A percentile compares a stretch with the other conserved stretches of the same genome.
These are phyloP conservation scores for Lycaena phlaeas DNA, from an alignment of 2,888 invertebrate species.

Conservation along the genomic window DNA sequence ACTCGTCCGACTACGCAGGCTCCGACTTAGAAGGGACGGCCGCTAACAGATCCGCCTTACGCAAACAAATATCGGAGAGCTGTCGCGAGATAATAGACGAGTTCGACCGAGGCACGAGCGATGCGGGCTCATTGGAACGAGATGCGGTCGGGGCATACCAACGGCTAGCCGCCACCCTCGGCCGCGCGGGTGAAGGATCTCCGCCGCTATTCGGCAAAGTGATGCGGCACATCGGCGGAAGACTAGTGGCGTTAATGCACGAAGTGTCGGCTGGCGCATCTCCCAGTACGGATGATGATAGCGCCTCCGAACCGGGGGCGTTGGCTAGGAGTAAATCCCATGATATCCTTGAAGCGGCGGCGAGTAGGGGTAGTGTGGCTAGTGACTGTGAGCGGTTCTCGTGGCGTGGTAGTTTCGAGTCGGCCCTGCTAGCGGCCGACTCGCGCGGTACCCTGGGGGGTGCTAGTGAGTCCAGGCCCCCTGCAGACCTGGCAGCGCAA, in stretches of 20 bases:
- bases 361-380: slow-evolving; percentile 77
- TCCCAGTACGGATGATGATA: slow-evolving; percentile 82
- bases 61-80: slow-evolving; percentile 90
- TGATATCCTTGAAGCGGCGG: slow-evolving; percentile 79
- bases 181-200: slow-evolving; percentile 80
- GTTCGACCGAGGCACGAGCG: slow-evolving; percentile 82
- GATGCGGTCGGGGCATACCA: slow-evolving; percentile 92
- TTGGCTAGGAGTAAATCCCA: slow-evolving; percentile 87
- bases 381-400: slow-evolving; percentile 92
- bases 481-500: slow-evolving; percentile 85
- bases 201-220: slow-evolving; percentile 92
- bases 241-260: slow-evolving; percentile 91
- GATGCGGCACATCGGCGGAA: slow-evolving; percentile 92
- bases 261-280: slow-evolving; percentile 88
- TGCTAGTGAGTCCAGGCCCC: slow-evolving; percentile 83
- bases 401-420: slow-evolving; percentile 94
- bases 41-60: slow-evolving; percentile 78
- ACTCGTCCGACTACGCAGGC: slow-evolving; percentile 92
- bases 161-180: slow-evolving; percentile 87
- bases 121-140: slow-evolving; percentile 74
- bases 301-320: slow-evolving; percentile 78
- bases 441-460: slow-evolving; percentile 84
- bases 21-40: slow-evolving; percentile 85
- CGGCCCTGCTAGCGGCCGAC: slow-evolving; percentile 90
- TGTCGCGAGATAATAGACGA: slow-evolving; percentile 91